Percentiles rank a stretch among this genome's conserved stretches.
Conservation (phyloP, 2,888 invertebrate species). For the Drosophila birchii region DNA sequence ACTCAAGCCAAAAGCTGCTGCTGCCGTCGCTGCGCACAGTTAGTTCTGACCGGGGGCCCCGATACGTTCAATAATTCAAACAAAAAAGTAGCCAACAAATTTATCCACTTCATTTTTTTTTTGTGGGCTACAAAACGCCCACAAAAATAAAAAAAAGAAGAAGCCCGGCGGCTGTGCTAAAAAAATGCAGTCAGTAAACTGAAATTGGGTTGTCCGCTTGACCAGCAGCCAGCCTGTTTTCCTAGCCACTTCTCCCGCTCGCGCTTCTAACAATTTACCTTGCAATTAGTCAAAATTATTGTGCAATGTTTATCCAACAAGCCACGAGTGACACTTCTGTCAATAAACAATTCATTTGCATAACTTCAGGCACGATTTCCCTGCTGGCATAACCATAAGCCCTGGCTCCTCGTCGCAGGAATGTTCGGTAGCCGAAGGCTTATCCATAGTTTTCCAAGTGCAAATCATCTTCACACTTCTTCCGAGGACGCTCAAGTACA, state of each 20-base stretch:
- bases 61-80: slow-evolving; percentile 80
- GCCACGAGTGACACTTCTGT: slow-evolving; percentile 73
- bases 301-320: slow-evolving; percentile 75
- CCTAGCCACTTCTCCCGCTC: slow-evolving; percentile 6
- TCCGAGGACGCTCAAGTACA: slow-evolving; percentile 51
- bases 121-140: slow-evolving; percentile 64
- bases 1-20: slow-evolving; percentile 18
- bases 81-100: slow-evolving; percentile 73
- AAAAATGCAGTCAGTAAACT: slow-evolving; percentile 36
- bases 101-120: slow-evolving; percentile 39
- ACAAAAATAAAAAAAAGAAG: slow-evolving; percentile 40
- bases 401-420: slow-evolving; percentile 22
- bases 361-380: slow-evolving; percentile 70
- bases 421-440: slow-evolving; percentile 45
- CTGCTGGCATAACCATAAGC: slow-evolving; percentile 36
- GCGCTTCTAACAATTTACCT: slow-evolving; percentile 61
- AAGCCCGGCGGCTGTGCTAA: slow-evolving; percentile 14
- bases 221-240: slow-evolving; percentile 17
- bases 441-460: slow-evolving; percentile 51
- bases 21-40: slow-evolving; percentile 63
- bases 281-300: slow-evolving; percentile 78
- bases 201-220: slow-evolving; percentile 42
- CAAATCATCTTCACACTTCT: slow-evolving; percentile 72
- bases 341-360: slow-evolving; percentile 76
- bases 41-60: slow-evolving; percentile 68